Base-by-base conservation (phyloP, 2,797 vertebrate genomes). In the Dipus sagitta region DNA sequence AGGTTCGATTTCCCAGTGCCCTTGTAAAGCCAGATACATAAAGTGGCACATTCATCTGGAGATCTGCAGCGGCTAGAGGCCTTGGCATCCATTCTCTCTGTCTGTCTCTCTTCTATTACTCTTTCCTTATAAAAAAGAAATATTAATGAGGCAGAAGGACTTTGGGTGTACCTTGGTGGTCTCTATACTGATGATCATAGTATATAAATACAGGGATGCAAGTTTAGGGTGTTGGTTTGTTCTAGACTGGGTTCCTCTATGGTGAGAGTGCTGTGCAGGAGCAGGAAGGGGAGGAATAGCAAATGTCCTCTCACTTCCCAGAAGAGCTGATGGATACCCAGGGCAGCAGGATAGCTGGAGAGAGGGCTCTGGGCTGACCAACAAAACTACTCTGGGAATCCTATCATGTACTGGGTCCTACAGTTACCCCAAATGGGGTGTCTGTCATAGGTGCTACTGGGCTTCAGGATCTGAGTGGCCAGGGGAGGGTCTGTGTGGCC, bases 121-220 rank as follows among this genome's bases (percentile, higher is more conserved):
- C 47, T 47, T 11, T 47, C 10, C 47, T 47, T 47, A 47, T 8
- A 47, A 47, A 47, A 47, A 47, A 47, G 47, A 42, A 42, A 42
- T 17, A n/a, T 10, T 24, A 1, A 13, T 2, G 54, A 52, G 30
- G 34, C 1, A 34, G 30, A 30, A 11, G n/a, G 38, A 11, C 18
- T n/a, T 13, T 10, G 67, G 26, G 32, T 0, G 2, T 2, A 54
- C 5, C 6, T 2, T 0, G 3, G n/a, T 52, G 75, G 58, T 15
- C 28, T 47, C 47, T 47, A 11, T 47, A 47, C 47, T 47, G 7
- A 47, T 47, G 47, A 47, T 47, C 47, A 47, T 47, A 47, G 47
- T 38, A 47, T 47, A 47, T 47, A 47, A 47, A 47, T 47, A 47
- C 47, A 47, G 47, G 47, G 47, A 47, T 8, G 47, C 47, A 47